These are phyloP conservation scores for Pelodiscus sinensis DNA, from an alignment of 2,113 vertebrate genomes.

Conservation along the genomic window DNA sequence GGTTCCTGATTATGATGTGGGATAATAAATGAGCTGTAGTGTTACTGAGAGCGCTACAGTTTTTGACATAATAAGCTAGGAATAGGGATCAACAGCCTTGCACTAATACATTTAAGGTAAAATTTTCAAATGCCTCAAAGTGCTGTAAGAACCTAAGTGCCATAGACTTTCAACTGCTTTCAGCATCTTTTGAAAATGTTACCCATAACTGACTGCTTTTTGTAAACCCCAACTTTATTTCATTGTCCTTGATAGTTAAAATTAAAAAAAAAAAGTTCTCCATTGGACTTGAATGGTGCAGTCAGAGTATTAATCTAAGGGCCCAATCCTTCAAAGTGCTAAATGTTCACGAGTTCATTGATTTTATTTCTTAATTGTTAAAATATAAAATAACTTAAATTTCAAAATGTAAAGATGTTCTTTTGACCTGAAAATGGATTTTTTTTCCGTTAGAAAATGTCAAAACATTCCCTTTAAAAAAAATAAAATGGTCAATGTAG, in stretches of 20 bases:
- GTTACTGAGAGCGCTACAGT: neutral
- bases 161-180: neutral
- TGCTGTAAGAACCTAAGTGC: neutral
- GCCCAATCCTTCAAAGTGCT: neutral
- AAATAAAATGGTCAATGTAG: no score
- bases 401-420: neutral
- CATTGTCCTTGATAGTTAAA: neutral
- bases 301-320: neutral
- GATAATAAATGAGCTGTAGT: neutral
- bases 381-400: neutral
- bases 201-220: fast-evolving
- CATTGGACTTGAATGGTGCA: neutral
- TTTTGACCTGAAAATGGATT: neutral
- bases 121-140: neutral
- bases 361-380: neutral
- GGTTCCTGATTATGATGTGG: neutral
- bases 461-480: neutral
- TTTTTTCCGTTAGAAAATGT: neutral
- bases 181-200: neutral
- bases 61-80: conserved; percentile 4
- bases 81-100: neutral
- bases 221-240: fast-evolving
- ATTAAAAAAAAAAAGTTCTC: neutral
- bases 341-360: neutral
- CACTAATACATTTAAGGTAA: neutral